phyloP scores from a whole-genome alignment of 2,888 invertebrate species.

The Adelphocoris suturalis region DNA sequence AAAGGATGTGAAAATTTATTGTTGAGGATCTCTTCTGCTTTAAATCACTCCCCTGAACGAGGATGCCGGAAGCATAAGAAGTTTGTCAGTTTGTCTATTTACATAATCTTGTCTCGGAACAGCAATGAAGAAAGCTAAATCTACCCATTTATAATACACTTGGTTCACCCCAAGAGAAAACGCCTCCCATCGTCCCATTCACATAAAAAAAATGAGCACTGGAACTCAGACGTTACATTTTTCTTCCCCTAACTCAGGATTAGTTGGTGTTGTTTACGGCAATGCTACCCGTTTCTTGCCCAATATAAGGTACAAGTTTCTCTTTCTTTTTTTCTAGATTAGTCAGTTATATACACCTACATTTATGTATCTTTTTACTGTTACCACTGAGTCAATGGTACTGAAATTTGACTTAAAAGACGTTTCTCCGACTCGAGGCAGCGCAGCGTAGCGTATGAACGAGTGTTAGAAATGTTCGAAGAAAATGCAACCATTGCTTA shows the following conservation, averaged over 20 bases:
- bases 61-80: conserved; percentile 3
- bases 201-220: not conserved
- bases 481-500: no score
- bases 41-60: not conserved
- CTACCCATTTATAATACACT: conserved; percentile 4
- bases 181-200: not conserved
- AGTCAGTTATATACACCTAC: no score
- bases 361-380: no score
- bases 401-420: no score
- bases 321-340: no score
- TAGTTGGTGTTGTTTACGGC: not conserved
- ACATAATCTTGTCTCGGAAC: conserved; percentile 8
- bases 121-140: conserved; percentile 16
- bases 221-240: conserved; percentile 4
- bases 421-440: no score
- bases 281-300: no score
- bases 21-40: not conserved
- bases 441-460: no score
- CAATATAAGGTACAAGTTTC: no score
- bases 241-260: not conserved
- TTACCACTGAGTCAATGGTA: no score
- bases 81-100: conserved; percentile 20
- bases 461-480: no score
- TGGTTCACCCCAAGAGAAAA: not conserved
- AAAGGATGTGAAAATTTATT: not conserved